phyloP scores from a whole-genome alignment of 2,113 vertebrate genomes.

The Trogon melanurus region DNA sequence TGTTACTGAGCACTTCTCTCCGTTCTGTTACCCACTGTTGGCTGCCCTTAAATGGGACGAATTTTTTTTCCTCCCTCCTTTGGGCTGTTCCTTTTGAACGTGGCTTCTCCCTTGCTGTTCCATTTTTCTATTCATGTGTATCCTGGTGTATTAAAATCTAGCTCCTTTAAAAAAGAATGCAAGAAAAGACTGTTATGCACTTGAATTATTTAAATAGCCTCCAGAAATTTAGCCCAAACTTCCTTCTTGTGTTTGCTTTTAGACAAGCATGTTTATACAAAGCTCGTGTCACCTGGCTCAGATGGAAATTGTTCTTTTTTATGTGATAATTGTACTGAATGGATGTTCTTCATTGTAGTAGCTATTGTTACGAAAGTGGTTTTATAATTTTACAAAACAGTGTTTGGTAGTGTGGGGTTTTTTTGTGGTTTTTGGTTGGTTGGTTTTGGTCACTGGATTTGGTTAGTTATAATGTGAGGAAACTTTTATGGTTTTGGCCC shows the following conservation, averaged over 20 bases:
- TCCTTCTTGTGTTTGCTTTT: not conserved
- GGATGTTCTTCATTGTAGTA: not conserved
- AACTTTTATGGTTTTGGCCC: not conserved
- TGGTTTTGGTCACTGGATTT: not conserved
- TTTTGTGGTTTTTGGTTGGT: not conserved
- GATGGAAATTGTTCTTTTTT: not conserved
- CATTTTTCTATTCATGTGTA: not conserved
- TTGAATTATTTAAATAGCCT: not conserved
- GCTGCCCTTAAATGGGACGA: not conserved
- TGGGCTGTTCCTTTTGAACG: not conserved
- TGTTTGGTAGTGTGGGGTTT: not conserved
- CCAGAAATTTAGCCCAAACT: not conserved
- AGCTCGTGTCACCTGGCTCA: not conserved
- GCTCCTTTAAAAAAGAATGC: not conserved
- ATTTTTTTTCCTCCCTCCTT: not conserved
- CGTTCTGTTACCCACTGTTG: not conserved
- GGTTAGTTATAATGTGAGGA: not conserved
- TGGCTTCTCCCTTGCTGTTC: not conserved
- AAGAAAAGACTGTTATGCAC: not conserved
- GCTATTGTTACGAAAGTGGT: not conserved
- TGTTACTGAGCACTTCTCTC: not conserved
- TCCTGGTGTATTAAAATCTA: not conserved
- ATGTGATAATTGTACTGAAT: not conserved
- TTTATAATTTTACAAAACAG: not conserved
- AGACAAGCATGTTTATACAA: not conserved